These are phyloP conservation scores for Gavia stellata DNA, from an alignment of 2,113 vertebrate genomes.

Conservation along the genomic window DNA sequence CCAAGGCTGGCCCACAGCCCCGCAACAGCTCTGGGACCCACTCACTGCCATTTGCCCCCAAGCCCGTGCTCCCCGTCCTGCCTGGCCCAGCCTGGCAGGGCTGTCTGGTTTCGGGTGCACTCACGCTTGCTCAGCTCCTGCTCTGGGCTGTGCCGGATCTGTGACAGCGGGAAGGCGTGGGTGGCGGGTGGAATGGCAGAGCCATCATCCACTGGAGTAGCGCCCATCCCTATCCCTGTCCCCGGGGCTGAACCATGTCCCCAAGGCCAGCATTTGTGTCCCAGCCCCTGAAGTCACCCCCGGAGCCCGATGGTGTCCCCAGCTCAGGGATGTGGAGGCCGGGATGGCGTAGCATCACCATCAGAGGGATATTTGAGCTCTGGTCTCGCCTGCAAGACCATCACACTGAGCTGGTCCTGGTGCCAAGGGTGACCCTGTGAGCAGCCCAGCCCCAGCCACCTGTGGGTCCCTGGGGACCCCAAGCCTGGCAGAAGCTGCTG, in stretches of 20 bases:
- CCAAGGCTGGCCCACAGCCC: no score
- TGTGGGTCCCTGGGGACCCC: neutral
- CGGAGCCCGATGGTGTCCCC: neutral
- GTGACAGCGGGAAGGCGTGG: fast-evolving
- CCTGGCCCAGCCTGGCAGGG: neutral
- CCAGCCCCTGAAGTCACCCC: neutral
- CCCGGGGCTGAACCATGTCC: no score
- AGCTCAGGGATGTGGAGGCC: neutral
- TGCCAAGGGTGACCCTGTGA: neutral
- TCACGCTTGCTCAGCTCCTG: neutral
- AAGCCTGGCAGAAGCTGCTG: neutral
- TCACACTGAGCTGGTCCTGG: neutral
- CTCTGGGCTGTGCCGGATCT: neutral
- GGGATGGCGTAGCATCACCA: fast-evolving
- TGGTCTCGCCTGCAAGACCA: neutral
- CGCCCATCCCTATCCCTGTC: neutral
- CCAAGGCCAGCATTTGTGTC: neutral
- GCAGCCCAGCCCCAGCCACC: neutral
- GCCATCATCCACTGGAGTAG: neutral
- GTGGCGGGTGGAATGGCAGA: neutral
- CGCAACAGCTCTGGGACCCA: neutral
- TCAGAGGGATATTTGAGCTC: neutral
- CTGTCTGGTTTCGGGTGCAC: conserved; percentile 5
- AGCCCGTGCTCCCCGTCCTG: fast-evolving
- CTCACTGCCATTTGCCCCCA: fast-evolving